Evolutionary conservation across 1,140 invertebrate species (phyloP).

Genomic region (Drosophila chauvacae): DNA sequence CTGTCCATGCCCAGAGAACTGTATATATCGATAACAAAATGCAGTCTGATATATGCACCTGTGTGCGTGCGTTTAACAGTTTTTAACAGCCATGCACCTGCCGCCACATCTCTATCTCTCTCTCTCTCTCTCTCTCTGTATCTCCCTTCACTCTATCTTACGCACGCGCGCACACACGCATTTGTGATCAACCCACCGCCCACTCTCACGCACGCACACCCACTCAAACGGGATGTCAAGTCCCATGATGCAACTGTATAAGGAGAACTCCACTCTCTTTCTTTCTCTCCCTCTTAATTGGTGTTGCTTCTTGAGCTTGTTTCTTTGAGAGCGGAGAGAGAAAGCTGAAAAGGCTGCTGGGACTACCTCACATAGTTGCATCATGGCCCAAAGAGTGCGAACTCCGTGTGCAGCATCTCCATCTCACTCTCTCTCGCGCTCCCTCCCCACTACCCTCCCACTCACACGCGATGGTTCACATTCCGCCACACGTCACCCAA

Average conservation of each 20-base stretch:
- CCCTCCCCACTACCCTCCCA: slow-evolving; percentile 7
- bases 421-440: neutral
- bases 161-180: slow-evolving; percentile 35
- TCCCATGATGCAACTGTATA: neutral
- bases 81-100: slow-evolving; percentile 51
- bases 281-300: neutral
- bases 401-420: slow-evolving; percentile 9
- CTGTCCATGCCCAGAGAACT: slow-evolving; percentile 22
- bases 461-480: slow-evolving; percentile 5
- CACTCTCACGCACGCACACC: slow-evolving; percentile 6
- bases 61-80: slow-evolving; percentile 50
- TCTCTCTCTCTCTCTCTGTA: neutral
- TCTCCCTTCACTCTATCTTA: slow-evolving; percentile 5
- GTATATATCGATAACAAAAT: slow-evolving; percentile 54
- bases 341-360: neutral
- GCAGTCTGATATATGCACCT: slow-evolving; percentile 35
- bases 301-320: neutral
- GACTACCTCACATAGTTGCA: neutral
- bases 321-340: neutral
- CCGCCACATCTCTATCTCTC: slow-evolving; percentile 28
- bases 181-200: slow-evolving; percentile 27
- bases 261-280: neutral
- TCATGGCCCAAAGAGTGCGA: slow-evolving; percentile 1
- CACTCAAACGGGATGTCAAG: slow-evolving; percentile 9
- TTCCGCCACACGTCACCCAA: neutral